A percentile compares a stretch with the other conserved stretches of the same genome.
phyloP scores from a whole-genome alignment of 2,888 invertebrate species.

The Tenthredo livida region DNA sequence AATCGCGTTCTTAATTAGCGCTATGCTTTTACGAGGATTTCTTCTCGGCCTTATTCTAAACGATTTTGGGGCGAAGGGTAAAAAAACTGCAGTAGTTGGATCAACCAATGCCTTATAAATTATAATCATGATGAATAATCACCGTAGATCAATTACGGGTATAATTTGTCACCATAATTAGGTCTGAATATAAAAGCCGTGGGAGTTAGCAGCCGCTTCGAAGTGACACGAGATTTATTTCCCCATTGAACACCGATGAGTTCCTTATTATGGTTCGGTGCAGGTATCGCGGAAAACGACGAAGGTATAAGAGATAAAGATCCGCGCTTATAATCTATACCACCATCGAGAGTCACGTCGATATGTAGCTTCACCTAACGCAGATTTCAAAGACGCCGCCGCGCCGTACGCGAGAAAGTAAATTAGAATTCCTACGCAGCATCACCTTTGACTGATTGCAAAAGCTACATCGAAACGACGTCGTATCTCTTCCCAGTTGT shows the following conservation, averaged over 20 bases:
- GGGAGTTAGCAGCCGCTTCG: not conserved
- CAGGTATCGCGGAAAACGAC: not conserved
- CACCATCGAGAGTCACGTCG: not conserved
- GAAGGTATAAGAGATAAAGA: not conserved
- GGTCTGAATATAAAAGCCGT: not conserved
- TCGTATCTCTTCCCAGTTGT: not conserved
- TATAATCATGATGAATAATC: not conserved
- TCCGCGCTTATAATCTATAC: not conserved
- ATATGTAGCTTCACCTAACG: not conserved
- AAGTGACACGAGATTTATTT: constrained; percentile 6
- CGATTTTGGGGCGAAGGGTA: no score
- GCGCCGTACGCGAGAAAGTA: constrained; percentile 1
- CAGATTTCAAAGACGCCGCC: constrained; percentile 35
- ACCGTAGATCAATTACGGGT: not conserved
- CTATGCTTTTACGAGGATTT: no score
- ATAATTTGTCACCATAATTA: constrained; percentile 30
- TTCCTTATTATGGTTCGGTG: not conserved
- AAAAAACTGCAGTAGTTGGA: not conserved
- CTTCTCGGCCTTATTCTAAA: no score
- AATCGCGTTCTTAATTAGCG: no score
- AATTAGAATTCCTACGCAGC: constrained; percentile 37
- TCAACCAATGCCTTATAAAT: not conserved
- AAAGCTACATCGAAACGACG: constrained; percentile 23
- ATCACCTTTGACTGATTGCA: constrained; percentile 24
- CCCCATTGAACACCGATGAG: constrained; percentile 6